These are phyloP conservation scores for Orussus abietinus DNA, from an alignment of 1,140 invertebrate genomes.

Conservation along the genomic window DNA sequence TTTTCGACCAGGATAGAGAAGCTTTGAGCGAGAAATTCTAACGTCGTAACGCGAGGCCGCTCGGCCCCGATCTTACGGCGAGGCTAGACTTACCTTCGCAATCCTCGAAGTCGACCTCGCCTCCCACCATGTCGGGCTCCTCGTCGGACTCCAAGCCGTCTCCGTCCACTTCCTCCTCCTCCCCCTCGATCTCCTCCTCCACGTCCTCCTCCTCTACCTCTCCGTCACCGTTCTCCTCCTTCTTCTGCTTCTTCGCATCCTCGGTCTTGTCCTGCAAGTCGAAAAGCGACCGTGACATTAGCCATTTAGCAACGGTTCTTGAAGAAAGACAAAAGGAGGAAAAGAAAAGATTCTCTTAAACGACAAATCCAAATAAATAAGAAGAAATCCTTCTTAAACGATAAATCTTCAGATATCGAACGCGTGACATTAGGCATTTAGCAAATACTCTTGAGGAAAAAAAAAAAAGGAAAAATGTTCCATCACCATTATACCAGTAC, in stretches of 20 bases:
- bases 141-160: conserved; percentile 65
- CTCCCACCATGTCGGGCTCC: conserved; percentile 64
- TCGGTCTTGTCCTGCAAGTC: conserved; percentile 65
- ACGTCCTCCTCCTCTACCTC: conserved; percentile 50
- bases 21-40: too few species aligned
- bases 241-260: conserved; percentile 73
- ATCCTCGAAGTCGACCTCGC: conserved; percentile 67
- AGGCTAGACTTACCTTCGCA: conserved; percentile 56
- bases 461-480: too few species aligned
- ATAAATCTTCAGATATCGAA: too few species aligned
- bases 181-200: conserved; percentile 60
- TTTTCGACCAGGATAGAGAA: too few species aligned
- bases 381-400: too few species aligned
- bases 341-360: too few species aligned
- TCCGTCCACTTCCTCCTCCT: conserved; percentile 56
- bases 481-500: too few species aligned
- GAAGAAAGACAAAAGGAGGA: background rate
- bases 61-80: too few species aligned
- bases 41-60: too few species aligned
- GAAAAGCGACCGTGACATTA: conserved; percentile 9
- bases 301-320: background rate
- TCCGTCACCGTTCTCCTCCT: conserved; percentile 68
- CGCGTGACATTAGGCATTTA: too few species aligned
- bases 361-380: too few species aligned
- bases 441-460: too few species aligned